These are phyloP conservation scores for Centropus bengalensis DNA, from an alignment of 2,113 vertebrate species.

Conservation along the genomic window DNA sequence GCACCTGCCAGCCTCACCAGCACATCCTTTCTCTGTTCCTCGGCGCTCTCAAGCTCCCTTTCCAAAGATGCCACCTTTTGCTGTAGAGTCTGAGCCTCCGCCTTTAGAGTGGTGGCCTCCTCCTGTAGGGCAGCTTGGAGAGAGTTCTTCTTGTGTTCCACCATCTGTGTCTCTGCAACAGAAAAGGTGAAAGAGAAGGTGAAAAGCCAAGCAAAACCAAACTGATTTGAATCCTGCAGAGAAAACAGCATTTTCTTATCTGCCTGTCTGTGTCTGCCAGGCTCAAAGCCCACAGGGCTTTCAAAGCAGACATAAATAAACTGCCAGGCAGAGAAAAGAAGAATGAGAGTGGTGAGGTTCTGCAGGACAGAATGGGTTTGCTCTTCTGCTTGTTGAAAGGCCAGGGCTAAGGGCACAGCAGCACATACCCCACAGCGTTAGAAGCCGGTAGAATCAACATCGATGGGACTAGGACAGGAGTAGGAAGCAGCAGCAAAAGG, in stretches of 20 bases:
- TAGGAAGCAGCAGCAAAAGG: neutral
- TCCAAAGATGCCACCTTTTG: conserved; percentile 57
- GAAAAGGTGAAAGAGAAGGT: neutral
- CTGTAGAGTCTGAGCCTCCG: conserved; percentile 4
- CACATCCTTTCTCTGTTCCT: conserved; percentile 57
- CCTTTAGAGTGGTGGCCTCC: neutral
- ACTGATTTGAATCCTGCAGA: neutral
- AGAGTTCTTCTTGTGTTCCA: conserved; percentile 41
- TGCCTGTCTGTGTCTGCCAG: neutral
- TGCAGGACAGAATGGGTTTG: neutral
- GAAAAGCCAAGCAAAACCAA: neutral
- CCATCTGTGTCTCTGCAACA: conserved; percentile 53
- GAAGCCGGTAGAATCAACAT: neutral
- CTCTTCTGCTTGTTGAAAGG: neutral
- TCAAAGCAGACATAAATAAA: neutral
- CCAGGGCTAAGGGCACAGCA: neutral
- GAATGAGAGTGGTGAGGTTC: neutral
- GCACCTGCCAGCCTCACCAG: conserved; percentile 58
- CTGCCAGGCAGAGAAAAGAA: neutral
- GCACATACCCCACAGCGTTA: neutral
- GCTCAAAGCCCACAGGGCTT: neutral
- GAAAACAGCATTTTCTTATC: neutral
- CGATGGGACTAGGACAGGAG: neutral
- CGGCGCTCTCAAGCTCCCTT: conserved; percentile 17
- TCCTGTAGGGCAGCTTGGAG: conserved; percentile 38